Evolutionary conservation across 2,113 vertebrate species (phyloP), one percentile per base, ranked within the genome.

Genomic region (Donacobius atricapilla): DNA sequence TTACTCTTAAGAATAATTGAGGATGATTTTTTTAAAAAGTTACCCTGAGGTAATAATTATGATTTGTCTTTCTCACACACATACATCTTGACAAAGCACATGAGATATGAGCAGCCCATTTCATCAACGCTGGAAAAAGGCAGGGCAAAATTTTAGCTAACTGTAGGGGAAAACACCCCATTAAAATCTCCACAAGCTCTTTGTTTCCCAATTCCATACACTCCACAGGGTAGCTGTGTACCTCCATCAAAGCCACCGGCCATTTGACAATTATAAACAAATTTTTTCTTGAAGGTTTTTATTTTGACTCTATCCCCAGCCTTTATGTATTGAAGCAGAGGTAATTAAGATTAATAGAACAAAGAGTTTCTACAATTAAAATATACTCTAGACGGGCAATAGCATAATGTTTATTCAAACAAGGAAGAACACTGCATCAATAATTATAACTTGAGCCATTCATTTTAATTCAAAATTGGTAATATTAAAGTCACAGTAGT

Each of bases 361-460:
- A 27, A 30, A 79, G 60, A 70, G 25, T 80, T 94, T 94, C 79
- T 95, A 96, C 95, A 97, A 86, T 70, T 88, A 95, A 93, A 92
- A 60, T 90, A 83, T 54, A 80, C 57, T 77, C 83, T 82, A 97
- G 94, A 94, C 75, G 94, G 84, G 85, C 85, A 96, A 87, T 86
- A 93, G 85, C 83, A 92, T 77, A 80, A 83, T 95, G 71, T 92
- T 97, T 97, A 97, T 97, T 95, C 93, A 96, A 97, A 97, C 77
- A 93, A 95, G 15, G 69, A 93, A 93, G 83, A 94, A 78, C 15
- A 31, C 8, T 28, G 22, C 72, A 90, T 97, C 95, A 83, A 93
- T 93, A 95, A 96, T 96, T 94, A 96, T 65, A 85, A 96, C 51
- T 83, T 61, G 75, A 97, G 96, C 70, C 64, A 97, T 96, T 97